Evolutionary conservation across 2,113 vertebrate genomes (phyloP), one percentile per base, ranked within the genome.

Genomic region (Pedionomus torquatus): DNA sequence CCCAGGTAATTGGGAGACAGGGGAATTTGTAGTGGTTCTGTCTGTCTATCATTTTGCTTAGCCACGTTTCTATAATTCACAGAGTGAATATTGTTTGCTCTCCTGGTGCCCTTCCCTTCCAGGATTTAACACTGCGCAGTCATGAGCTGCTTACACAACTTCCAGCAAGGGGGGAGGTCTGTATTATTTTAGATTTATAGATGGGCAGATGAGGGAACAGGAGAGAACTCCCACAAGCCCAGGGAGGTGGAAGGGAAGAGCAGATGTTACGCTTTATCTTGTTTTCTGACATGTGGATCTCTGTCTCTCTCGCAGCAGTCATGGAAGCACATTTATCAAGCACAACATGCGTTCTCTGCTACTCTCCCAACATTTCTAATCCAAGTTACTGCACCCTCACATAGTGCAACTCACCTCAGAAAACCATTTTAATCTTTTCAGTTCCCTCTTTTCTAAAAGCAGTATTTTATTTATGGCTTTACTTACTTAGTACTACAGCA

Each of bases 261-360:
- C 86, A 89, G 92, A 90, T 95, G 82, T 88, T 95, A 58, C 5
- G 21, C 76, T 92, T 90, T 66, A 33, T 80, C 83, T 94, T 77
- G 31, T 77, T 92, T 90, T 86, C 88, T 86, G 83, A 89, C 43
- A 17, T 15, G 65, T 72, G 60, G 41, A 55, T 93, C 90, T 83
- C 28, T 68, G 51, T 37, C 48, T 89, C 43, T 87, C 88, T 92
- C 71, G 37, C 63, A 83, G 86, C 51, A 63, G 76, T 61, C 54
- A 61, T 13, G 37, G 13, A 0, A 92, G 49, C 57, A n/a, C 43
- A 48, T 92, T 90, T 85, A 76, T 72, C 82, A 84, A 82, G 66
- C 79, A 69, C 31, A 44, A 28, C 19, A 37, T 10, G 25, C 35
- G 24, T 5, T 48, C 75, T 69, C 71, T 39, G 25, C 61, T 64